phyloP scores from a whole-genome alignment of 2,888 invertebrate species.

The Brachylomia viminalis region DNA sequence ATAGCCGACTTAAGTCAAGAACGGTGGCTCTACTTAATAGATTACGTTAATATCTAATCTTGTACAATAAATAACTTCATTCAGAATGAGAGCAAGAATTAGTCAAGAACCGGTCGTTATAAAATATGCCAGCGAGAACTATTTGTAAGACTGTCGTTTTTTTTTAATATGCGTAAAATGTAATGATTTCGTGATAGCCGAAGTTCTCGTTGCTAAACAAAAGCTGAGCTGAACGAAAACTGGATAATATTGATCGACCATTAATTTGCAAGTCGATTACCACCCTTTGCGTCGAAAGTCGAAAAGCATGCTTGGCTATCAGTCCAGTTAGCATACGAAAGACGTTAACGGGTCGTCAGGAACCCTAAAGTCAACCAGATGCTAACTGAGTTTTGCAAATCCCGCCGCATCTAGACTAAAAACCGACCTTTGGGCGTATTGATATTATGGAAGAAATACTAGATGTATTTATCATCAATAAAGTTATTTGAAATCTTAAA shows the following conservation, averaged over 20 bases:
- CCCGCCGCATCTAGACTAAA: background rate
- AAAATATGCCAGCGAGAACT: conserved; percentile 19
- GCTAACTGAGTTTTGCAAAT: background rate
- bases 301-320: background rate
- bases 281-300: background rate
- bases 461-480: no score
- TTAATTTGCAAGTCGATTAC: background rate
- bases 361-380: background rate
- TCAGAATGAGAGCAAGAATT: conserved; percentile 48
- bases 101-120: conserved; percentile 39
- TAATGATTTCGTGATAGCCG: background rate
- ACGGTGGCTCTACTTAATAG: conserved; percentile 24
- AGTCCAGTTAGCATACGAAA: background rate
- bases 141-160: conserved; percentile 24
- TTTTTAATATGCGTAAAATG: conserved; percentile 25
- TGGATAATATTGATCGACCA: background rate
- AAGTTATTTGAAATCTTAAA: no score
- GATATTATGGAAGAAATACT: no score
- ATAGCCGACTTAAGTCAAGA: conserved; percentile 32
- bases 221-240: background rate
- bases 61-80: conserved; percentile 50
- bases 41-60: conserved; percentile 57
- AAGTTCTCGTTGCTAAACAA: background rate
- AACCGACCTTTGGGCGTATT: no score
- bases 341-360: background rate